These are phyloP conservation scores for Aptenodytes patagonicus DNA, from an alignment of 2,113 vertebrate genomes.

Conservation along the genomic window DNA sequence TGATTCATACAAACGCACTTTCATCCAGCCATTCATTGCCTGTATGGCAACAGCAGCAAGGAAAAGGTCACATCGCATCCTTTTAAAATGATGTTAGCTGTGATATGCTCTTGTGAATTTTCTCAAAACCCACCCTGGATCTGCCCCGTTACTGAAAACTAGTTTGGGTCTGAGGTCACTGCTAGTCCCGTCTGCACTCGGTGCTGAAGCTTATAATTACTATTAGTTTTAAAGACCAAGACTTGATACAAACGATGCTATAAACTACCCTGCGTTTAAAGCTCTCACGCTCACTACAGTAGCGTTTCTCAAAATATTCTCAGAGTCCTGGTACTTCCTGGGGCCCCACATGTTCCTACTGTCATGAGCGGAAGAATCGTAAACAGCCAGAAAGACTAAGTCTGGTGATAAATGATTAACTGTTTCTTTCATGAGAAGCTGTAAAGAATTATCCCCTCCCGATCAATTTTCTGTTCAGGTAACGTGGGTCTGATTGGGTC, in stretches of 20 bases:
- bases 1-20: neutral
- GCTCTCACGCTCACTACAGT: neutral
- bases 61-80: neutral
- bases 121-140: neutral
- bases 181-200: neutral
- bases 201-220: neutral
- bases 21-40: neutral
- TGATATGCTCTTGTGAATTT: neutral
- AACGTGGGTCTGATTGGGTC: neutral
- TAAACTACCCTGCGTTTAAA: neutral
- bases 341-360: neutral
- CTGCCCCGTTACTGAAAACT: neutral
- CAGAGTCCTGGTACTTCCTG: neutral
- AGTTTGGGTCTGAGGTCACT: neutral
- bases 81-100: neutral
- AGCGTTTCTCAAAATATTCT: neutral
- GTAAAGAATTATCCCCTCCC: neutral
- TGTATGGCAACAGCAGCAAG: neutral
- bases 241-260: neutral
- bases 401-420: neutral
- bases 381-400: neutral
- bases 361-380: neutral
- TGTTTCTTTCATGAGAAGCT: conserved; percentile 4
- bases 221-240: neutral
- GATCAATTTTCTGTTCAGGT: neutral